Conservation (phyloP, 2,113 vertebrate species). For the Sinocyclocheilus anshuiensis region DNA sequence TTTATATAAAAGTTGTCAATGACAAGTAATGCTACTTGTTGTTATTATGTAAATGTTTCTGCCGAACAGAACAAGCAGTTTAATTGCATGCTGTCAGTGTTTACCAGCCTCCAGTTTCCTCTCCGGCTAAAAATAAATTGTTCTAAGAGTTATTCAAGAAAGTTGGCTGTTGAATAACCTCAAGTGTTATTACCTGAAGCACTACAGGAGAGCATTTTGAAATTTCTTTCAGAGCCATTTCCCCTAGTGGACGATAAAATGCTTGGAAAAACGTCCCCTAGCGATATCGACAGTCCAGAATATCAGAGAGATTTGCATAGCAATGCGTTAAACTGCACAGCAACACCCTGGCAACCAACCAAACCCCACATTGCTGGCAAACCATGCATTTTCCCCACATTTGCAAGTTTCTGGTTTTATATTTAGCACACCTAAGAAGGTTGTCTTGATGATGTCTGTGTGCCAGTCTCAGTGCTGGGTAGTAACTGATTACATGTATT, state of each 20-base stretch:
- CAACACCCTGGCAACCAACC: background rate
- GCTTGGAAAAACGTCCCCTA: background rate
- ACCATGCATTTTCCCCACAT: background rate
- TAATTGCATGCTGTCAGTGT: constrained; percentile 39
- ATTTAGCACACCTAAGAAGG: background rate
- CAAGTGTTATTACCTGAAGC: constrained; percentile 4
- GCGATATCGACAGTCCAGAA: background rate
- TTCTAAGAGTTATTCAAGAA: constrained; percentile 14
- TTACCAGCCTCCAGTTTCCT: constrained; percentile 24
- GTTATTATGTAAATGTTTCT: constrained; percentile 16
- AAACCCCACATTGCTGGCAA: too few relatives aligned
- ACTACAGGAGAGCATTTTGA: background rate
- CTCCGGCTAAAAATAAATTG: background rate
- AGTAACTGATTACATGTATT: too few relatives aligned
- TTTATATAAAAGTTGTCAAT: background rate
- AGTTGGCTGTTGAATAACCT: constrained; percentile 26
- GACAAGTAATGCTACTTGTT: constrained; percentile 13
- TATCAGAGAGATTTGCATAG: background rate
- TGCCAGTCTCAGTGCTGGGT: too few relatives aligned
- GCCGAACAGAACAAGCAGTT: constrained; percentile 21
- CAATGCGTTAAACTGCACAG: background rate
- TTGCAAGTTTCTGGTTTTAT: background rate
- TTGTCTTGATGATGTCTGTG: background rate
- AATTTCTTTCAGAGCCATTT: background rate
- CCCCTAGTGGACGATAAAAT: background rate